Percentiles rank a stretch among this genome's conserved stretches.
These are phyloP conservation scores for Luehdorfia chinensis DNA, from an alignment of 1,140 invertebrate genomes.

Conservation along the genomic window DNA sequence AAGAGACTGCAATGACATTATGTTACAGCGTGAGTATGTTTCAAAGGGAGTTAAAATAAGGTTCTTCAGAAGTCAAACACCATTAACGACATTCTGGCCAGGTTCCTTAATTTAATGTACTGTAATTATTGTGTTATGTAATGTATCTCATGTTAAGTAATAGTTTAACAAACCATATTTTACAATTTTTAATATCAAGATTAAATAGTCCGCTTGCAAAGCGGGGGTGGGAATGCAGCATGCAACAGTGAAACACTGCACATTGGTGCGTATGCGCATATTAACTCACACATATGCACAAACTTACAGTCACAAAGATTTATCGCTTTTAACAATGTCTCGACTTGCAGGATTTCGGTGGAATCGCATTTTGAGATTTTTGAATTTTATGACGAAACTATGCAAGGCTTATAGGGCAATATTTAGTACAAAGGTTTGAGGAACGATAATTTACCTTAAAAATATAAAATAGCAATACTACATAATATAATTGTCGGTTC, in stretches of 20 bases:
- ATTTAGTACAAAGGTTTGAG: not conserved
- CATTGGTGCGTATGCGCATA: constrained; percentile 33
- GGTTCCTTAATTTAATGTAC: too few relatives aligned
- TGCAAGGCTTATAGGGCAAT: not conserved
- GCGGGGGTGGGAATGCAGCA: constrained; percentile 53
- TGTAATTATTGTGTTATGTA: too few relatives aligned
- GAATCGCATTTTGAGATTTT: constrained; percentile 18
- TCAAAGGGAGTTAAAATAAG: too few relatives aligned
- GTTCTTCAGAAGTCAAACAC: too few relatives aligned
- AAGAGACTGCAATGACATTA: too few relatives aligned
- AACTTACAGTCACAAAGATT: constrained; percentile 30
- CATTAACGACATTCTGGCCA: too few relatives aligned
- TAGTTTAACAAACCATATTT: too few relatives aligned
- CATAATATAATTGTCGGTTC: too few relatives aligned
- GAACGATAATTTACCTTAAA: too few relatives aligned
- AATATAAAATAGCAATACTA: too few relatives aligned
- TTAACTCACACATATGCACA: constrained; percentile 32
- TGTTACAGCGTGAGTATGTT: too few relatives aligned
- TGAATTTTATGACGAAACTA: not conserved
- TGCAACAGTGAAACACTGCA: constrained; percentile 46
- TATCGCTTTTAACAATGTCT: constrained; percentile 30
- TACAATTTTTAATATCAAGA: constrained; percentile 28
- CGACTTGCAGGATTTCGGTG: constrained; percentile 25
- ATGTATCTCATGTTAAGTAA: too few relatives aligned
- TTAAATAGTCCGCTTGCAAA: not conserved